phyloP scores from a whole-genome alignment of 2,888 invertebrate genomes.

The Ornithoptera priamus region DNA sequence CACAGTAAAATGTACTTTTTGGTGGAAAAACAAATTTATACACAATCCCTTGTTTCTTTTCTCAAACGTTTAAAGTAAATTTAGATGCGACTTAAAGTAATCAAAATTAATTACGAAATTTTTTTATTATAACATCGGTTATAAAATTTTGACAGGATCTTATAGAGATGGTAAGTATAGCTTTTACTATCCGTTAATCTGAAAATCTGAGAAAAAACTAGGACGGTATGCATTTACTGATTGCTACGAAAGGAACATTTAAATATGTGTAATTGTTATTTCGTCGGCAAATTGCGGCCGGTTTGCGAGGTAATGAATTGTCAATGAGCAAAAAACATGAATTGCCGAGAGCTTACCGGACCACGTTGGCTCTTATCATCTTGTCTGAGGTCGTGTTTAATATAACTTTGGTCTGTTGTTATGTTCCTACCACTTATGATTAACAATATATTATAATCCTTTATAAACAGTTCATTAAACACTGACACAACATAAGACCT shows the following conservation, averaged over 20 bases:
- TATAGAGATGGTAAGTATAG: no score
- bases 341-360: slow-evolving; percentile 26
- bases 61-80: no score
- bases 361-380: slow-evolving; percentile 28
- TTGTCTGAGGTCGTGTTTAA: slow-evolving; percentile 38
- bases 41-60: no score
- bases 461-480: no score
- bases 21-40: no score
- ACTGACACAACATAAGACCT: no score
- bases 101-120: neutral
- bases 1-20: no score
- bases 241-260: slow-evolving; percentile 58
- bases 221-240: slow-evolving; percentile 43
- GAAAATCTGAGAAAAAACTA: slow-evolving; percentile 52
- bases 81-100: no score
- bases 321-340: slow-evolving; percentile 56
- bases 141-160: no score
- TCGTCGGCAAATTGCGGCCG: slow-evolving; percentile 60
- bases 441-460: no score
- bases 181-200: neutral
- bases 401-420: slow-evolving; percentile 30
- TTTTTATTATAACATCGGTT: neutral
- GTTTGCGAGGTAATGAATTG: slow-evolving; percentile 59
- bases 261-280: slow-evolving; percentile 64
- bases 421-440: slow-evolving; percentile 7